Evolutionary conservation across 2,113 vertebrate species (phyloP).

Genomic region (Campylomormyrus numenius): DNA sequence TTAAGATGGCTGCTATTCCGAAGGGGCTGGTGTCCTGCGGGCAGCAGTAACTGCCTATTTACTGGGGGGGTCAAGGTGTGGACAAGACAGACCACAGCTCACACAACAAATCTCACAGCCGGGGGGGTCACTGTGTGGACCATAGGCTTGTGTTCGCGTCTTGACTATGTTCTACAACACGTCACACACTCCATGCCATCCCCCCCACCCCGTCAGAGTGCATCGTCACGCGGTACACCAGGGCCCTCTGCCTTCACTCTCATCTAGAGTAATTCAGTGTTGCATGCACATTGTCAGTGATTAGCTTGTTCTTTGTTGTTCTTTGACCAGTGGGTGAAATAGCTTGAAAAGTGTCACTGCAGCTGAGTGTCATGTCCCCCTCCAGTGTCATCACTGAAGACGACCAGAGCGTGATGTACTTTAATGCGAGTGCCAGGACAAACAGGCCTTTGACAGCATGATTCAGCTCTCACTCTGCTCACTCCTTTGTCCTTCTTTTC

Average conservation of each 20-base stretch:
- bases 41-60: not conserved
- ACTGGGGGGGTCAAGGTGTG: not conserved
- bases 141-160: not conserved
- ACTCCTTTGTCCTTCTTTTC: conserved; percentile 17
- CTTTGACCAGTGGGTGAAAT: not conserved
- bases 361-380: not conserved
- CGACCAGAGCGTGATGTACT: not conserved
- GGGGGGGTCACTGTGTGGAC: not conserved
- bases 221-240: not conserved
- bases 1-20: not conserved
- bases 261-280: not conserved
- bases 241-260: not conserved
- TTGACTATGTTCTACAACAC: not conserved
- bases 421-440: not conserved
- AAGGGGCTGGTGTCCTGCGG: not conserved
- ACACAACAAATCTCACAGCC: not conserved
- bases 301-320: not conserved
- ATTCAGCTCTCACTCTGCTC: conserved; percentile 12
- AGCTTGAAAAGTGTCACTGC: not conserved
- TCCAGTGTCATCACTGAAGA: not conserved
- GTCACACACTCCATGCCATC: not conserved
- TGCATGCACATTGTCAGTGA: not conserved
- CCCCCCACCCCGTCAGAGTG: not conserved
- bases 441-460: not conserved
- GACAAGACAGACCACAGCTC: not conserved